Evolutionary conservation across 2,113 vertebrate genomes (phyloP).

Genomic region (Cheilinus undulatus): DNA sequence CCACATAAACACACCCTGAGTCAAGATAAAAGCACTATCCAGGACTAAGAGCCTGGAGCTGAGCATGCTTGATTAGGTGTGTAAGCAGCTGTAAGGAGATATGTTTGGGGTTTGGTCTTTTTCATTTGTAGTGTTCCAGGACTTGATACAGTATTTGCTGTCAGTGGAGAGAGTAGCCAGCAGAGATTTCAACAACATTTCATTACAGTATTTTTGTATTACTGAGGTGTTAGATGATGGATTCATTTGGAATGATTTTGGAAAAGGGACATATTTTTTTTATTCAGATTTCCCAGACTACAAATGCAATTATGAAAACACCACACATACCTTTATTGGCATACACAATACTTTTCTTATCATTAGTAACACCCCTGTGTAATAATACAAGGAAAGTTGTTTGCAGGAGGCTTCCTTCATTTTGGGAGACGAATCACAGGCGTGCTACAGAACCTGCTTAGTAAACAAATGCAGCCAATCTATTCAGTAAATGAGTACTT

Average conservation of each 20-base stretch:
- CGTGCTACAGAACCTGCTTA: background rate
- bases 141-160: slow-evolving; percentile 22
- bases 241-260: background rate
- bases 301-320: no score
- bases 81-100: slow-evolving; percentile 51
- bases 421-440: background rate
- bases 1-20: slow-evolving; percentile 33
- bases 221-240: background rate
- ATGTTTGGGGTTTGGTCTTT: slow-evolving; percentile 35
- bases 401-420: background rate
- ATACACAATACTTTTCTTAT: background rate
- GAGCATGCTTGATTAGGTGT: slow-evolving; percentile 66
- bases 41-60: slow-evolving; percentile 50
- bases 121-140: slow-evolving; percentile 22
- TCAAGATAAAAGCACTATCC: slow-evolving; percentile 56
- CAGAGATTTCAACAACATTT: background rate
- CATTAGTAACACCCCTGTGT: background rate
- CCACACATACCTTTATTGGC: no score
- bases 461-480: background rate
- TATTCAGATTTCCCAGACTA: background rate
- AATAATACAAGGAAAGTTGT: background rate
- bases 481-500: background rate
- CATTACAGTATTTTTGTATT: background rate
- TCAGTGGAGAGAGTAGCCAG: background rate
- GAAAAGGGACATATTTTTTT: background rate